A percentile compares a stretch with the other conserved stretches of the same genome.
Conservation (phyloP, 2,113 vertebrate genomes). For the Hemichromis elongatus region DNA sequence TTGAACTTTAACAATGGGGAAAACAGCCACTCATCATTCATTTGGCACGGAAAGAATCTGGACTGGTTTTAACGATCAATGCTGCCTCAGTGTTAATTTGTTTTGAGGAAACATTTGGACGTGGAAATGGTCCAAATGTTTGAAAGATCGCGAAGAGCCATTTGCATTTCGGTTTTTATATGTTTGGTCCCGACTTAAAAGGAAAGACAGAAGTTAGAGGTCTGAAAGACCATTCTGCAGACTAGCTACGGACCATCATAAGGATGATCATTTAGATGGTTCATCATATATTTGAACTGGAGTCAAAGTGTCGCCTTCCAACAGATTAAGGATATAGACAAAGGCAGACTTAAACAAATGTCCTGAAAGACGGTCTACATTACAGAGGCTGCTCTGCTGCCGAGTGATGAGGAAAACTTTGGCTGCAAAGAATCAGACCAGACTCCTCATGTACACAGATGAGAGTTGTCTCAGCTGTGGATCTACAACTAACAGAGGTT, state of each 20-base stretch:
- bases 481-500: neutral
- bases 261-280: neutral
- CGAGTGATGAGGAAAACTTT: neutral
- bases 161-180: neutral
- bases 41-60: neutral
- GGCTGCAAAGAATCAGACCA: neutral
- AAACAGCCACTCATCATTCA: neutral
- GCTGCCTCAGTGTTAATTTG: neutral
- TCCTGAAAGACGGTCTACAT: too few relatives aligned
- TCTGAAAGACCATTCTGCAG: neutral
- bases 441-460: neutral
- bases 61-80: neutral
- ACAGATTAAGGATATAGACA: neutral
- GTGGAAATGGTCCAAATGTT: neutral
- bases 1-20: neutral
- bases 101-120: too few relatives aligned
- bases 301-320: neutral
- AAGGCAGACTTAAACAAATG: neutral
- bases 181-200: neutral
- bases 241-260: neutral
- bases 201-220: neutral
- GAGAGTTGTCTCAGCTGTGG: neutral
- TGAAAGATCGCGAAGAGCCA: neutral
- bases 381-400: neutral
- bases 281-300: neutral